A percentile compares a stretch with the other conserved stretches of the same genome.
Conservation (phyloP, 2,888 invertebrate genomes). For the Drosophila borealis region DNA sequence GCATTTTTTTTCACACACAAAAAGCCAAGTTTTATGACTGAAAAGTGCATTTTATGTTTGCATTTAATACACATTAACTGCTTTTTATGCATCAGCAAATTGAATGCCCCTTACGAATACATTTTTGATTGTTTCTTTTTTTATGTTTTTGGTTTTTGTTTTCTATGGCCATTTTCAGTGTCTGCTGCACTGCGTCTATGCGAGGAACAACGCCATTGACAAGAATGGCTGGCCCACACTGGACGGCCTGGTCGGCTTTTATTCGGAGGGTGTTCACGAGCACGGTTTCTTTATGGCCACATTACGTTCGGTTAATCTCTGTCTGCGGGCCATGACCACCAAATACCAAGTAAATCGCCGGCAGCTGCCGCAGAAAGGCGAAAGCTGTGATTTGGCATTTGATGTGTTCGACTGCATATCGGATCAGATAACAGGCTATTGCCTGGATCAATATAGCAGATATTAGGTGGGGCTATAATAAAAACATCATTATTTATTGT, state of each 20-base stretch:
- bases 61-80: constrained; percentile 79
- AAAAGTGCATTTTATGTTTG: constrained; percentile 73
- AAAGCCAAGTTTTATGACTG: constrained; percentile 65
- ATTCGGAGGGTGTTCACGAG: constrained; percentile 92
- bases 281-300: constrained; percentile 91
- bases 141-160: constrained; percentile 13
- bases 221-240: constrained; percentile 90
- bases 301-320: constrained; percentile 89
- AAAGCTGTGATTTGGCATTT: constrained; percentile 91
- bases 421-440: constrained; percentile 91
- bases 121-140: constrained; percentile 23
- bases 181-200: constrained; percentile 91
- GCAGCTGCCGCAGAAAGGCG: constrained; percentile 87
- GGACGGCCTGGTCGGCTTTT: constrained; percentile 90
- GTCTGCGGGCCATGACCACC: constrained; percentile 86
- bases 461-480: constrained; percentile 39
- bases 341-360: constrained; percentile 83
- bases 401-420: constrained; percentile 93
- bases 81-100: constrained; percentile 82
- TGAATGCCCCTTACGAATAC: constrained; percentile 61
- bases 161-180: constrained; percentile 86
- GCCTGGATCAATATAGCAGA: constrained; percentile 85
- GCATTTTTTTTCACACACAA: constrained; percentile 67
- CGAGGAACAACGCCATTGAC: constrained; percentile 92
- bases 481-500: background rate